A percentile compares a stretch with the other conserved stretches of the same genome.
Conservation (phyloP, 2,888 invertebrate species). For the Esperia sulphurella region DNA sequence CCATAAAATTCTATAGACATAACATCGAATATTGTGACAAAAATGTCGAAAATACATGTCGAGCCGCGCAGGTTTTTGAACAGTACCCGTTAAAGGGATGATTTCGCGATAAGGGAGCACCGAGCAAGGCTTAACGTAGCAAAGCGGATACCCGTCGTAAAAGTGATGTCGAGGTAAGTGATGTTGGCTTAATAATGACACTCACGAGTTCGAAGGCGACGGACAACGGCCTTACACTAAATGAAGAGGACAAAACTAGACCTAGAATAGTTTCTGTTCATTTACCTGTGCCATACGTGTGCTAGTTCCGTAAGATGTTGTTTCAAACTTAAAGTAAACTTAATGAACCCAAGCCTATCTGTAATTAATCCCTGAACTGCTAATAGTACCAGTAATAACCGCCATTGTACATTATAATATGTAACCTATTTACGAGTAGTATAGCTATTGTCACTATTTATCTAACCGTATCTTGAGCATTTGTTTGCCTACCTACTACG, state of each 20-base stretch:
- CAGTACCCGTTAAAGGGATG: constrained; percentile 26
- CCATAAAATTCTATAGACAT: constrained; percentile 5
- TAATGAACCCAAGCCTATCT: too few species aligned
- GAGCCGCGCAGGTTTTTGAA: constrained; percentile 4
- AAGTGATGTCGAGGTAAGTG: constrained; percentile 45
- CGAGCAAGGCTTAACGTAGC: constrained; percentile 35
- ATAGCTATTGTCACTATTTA: too few species aligned
- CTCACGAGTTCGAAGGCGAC: constrained; percentile 24
- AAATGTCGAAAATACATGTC: constrained; percentile 9
- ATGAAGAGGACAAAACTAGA: constrained; percentile 14
- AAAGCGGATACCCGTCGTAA: constrained; percentile 50
- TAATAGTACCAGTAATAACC: too few species aligned
- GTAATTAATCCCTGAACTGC: too few species aligned
- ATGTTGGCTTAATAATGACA: constrained; percentile 32
- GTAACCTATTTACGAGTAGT: too few species aligned
- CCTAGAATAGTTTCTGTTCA: constrained; percentile 10
- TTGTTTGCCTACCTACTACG: too few species aligned
- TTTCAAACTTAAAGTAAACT: too few species aligned
- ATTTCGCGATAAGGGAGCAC: constrained; percentile 35
- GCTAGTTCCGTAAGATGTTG: too few species aligned
- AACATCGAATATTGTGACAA: background rate
- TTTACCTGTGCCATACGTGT: too few species aligned
- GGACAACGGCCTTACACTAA: constrained; percentile 19
- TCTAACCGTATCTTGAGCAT: too few species aligned
- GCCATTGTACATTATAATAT: too few species aligned